Conservation (phyloP, 2,797 vertebrate species). For the Gadopsis marmoratus region DNA sequence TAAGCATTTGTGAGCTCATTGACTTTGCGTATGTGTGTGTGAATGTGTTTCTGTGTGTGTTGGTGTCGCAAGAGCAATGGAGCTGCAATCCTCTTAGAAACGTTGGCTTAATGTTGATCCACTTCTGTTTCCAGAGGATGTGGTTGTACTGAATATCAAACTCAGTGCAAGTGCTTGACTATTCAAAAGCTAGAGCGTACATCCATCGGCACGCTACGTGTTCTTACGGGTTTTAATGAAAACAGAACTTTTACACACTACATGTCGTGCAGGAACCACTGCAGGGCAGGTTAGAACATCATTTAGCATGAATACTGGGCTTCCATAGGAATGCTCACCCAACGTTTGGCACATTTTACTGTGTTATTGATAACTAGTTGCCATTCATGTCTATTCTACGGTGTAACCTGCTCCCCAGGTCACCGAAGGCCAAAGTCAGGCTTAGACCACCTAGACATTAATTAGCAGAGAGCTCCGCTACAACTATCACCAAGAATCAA, state of each 20-base stretch:
- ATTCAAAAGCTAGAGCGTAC: background rate
- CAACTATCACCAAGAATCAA: too few species aligned
- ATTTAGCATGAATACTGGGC: background rate
- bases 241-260: background rate
- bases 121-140: background rate
- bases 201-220: accelerated
- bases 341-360: background rate
- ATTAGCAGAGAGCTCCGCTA: too few species aligned
- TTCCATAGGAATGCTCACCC: background rate
- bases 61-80: conserved; percentile 25
- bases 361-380: background rate
- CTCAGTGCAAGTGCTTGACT: background rate
- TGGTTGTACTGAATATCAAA: background rate
- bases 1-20: conserved; percentile 37
- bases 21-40: background rate
- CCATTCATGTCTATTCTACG: background rate
- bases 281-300: background rate
- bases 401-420: background rate
- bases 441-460: background rate
- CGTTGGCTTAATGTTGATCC: conserved; percentile 55
- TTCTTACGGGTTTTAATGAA: background rate
- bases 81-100: conserved; percentile 71
- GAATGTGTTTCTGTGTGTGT: background rate
- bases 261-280: background rate
- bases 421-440: background rate